Evolutionary conservation across 1,140 invertebrate species (phyloP), one percentile per base, ranked within the genome.

Genomic region (Zophobas atratus): DNA sequence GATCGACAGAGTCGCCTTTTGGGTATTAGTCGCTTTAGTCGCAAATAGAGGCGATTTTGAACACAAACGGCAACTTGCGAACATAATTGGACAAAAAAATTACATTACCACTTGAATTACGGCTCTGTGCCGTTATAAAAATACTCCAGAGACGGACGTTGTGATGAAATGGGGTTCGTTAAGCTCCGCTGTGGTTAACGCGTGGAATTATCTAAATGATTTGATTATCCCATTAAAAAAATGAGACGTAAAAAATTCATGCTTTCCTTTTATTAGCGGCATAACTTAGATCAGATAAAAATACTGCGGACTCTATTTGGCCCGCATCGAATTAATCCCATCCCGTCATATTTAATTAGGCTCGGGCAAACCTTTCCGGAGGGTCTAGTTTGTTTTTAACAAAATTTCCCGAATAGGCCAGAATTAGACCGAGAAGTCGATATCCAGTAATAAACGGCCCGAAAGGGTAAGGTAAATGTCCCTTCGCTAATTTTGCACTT

Each of bases 201-300:
- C 41, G 38, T 6, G 1, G 39, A 67, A 67, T 67, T 67, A 67
- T 67, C 60, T 48, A 67, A 67, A 67, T 67, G 41, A 67, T 43
- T 41, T 41, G 60, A 63, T 35, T 39, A 39, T 35, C n/a, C 38
- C 6, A 67, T 43, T 41, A 43, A 67, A 67, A 43, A 67, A 67
- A 67, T 20, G n/a, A 2, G 49, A 20, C 49, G 39, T 67, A 32
- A 67, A 67, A 60, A 60, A 60, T 60, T 60, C 56, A 60, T 46
- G 43, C 8, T 46, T 46, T 46, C 8, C 3, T 46, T 46, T 46
- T 46, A 46, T 3, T 46, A 39, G 36, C 35, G 35, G 8, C 56
- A 60, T 8, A 46, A 8, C 43, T 8, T 4, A 8, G 43, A 3
- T 38, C 56, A 60, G 56, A 60, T 60, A 60, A 60, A 60, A 60